Evolutionary conservation across 1,140 invertebrate species (phyloP).

Genomic region (Pachypeltis micranthus): DNA sequence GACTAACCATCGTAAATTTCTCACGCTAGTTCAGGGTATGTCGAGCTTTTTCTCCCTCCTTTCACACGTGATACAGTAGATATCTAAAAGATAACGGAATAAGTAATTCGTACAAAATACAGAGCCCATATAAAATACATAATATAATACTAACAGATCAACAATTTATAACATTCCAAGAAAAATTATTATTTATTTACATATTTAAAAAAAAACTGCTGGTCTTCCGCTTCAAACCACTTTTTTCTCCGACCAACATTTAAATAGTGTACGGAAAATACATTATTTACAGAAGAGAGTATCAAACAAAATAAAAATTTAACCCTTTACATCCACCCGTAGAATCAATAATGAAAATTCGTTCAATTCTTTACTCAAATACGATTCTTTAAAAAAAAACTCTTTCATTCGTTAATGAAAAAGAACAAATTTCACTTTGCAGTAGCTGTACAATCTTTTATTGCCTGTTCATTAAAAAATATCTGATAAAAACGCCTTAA

Average conservation of each 20-base stretch:
- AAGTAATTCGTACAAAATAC: neutral
- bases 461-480: neutral
- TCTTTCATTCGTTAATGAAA: neutral
- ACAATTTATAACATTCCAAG: neutral
- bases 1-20: no score
- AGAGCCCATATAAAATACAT: neutral
- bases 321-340: neutral
- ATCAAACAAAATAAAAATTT: neutral
- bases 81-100: no score
- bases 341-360: neutral
- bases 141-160: neutral
- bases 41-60: no score
- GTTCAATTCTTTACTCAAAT: neutral
- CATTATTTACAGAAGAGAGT: neutral
- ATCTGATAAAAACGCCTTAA: neutral
- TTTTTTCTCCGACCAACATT: neutral
- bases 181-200: neutral
- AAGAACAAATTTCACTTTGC: no score
- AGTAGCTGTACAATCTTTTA: neutral
- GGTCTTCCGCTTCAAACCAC: neutral
- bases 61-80: no score
- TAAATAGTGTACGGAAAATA: neutral
- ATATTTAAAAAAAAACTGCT: neutral
- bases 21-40: no score
- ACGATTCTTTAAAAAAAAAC: neutral